These are phyloP conservation scores for Cataglyphis altisquamis DNA, from an alignment of 2,888 invertebrate species.

Conservation along the genomic window DNA sequence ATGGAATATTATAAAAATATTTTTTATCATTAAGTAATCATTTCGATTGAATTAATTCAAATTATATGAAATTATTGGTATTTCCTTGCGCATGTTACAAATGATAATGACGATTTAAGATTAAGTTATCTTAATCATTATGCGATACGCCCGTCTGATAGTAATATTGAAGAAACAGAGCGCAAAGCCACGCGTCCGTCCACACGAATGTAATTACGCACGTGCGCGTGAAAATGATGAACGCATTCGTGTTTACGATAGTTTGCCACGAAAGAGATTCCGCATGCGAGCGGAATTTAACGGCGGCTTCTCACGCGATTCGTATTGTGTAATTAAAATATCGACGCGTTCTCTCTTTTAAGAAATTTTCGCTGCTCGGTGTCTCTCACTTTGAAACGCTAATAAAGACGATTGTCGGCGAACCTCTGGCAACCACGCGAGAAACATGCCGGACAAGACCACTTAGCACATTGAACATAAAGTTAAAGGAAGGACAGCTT, in stretches of 20 bases:
- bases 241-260: conserved; percentile 49
- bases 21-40: not conserved
- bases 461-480: conserved; percentile 51
- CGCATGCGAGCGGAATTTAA: conserved; percentile 39
- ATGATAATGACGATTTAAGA: not conserved
- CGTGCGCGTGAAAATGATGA: conserved; percentile 54
- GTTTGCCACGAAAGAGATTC: conserved; percentile 46
- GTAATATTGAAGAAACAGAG: conserved; percentile 13
- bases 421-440: conserved; percentile 38
- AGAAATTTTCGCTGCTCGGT: conserved; percentile 31
- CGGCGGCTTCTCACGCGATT: conserved; percentile 48
- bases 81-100: not conserved
- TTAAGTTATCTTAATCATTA: conserved; percentile 16
- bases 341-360: conserved; percentile 34
- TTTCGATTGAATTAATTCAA: conserved; percentile 2
- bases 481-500: conserved; percentile 40
- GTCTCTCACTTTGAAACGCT: conserved; percentile 48
- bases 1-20: not conserved
- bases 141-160: conserved; percentile 13
- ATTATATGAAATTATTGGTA: conserved; percentile 2
- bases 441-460: conserved; percentile 55
- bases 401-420: conserved; percentile 52
- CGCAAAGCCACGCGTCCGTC: conserved; percentile 15
- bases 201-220: conserved; percentile 49
- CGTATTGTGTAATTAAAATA: conserved; percentile 49